Evolutionary conservation across 2,888 invertebrate species (phyloP), one percentile per base, ranked within the genome.

Genomic region (Andrena marginata): DNA sequence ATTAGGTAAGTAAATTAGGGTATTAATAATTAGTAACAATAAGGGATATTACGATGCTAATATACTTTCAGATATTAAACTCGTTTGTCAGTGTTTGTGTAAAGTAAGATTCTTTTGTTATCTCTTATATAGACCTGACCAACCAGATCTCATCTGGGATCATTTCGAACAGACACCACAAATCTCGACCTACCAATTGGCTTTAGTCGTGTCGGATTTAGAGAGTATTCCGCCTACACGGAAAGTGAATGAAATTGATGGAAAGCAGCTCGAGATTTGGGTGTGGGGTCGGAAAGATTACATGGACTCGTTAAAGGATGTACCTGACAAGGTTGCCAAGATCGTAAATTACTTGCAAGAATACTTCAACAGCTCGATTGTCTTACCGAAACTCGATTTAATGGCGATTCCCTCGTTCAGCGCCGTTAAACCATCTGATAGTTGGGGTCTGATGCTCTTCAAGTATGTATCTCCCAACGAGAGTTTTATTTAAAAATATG

Each of bases 401-500:
- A 95, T 97, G 0, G 97, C 97, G 0, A 94, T 97, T 68, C 97
- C 97, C 0, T 96, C 96, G 82, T 96, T 97, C 85, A 95, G 96
- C 82, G 96, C 96, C 0, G 96, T 96, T 1, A 96, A 96, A 86
- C 71, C 97, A 0, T 96, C 96, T 3, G 97, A 97, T 89, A 97
- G 96, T 90, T 97, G 97, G 97, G 97, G 97, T 3, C 94, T 97
- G 2, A 95, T 97, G 85, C 95, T 97, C 51, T 97, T 97, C 92
- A 97, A 96, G 97, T 97, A 95, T 94, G 94, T 93, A 82, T n/a
- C 6, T 51, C n/a, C 16, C 10, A n/a, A 20, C 20, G 16, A 42
- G 16, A 42, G 42, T 16, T 42, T 42, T 42, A 13, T 42, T 42
- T 42, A 3, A 42, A 42, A 42, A 13, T 42, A 0, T 23, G 5